Conservation (phyloP, 2,113 vertebrate genomes). For the Coptodon bakossiorum region DNA sequence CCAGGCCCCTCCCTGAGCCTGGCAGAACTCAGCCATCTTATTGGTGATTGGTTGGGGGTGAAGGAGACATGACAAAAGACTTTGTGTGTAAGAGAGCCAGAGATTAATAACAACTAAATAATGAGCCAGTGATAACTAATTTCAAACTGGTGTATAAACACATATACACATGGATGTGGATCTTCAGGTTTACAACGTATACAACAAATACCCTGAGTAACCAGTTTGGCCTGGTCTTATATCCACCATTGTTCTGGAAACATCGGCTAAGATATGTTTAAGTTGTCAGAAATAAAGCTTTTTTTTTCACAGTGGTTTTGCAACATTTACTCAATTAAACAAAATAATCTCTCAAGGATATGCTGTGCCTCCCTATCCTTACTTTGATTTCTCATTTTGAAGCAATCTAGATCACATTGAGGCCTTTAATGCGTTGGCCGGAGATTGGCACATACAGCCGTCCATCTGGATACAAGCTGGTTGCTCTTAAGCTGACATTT, state of each 20-base stretch:
- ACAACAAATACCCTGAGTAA: neutral
- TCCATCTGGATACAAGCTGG: conserved; percentile 19
- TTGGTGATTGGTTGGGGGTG: neutral
- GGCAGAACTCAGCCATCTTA: neutral
- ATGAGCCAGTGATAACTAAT: neutral
- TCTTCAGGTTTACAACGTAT: neutral
- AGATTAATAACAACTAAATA: neutral
- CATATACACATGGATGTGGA: neutral
- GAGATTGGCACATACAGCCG: neutral
- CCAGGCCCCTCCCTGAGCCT: neutral
- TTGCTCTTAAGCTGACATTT: conserved; percentile 46
- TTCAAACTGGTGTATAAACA: neutral
- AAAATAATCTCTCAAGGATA: neutral
- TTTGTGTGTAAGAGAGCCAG: neutral
- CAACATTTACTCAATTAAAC: neutral
- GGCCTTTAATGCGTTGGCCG: neutral
- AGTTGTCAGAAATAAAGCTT: neutral
- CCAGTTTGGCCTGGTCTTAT: neutral
- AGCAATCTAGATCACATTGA: neutral
- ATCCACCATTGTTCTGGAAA: neutral
- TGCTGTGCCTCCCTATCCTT: neutral
- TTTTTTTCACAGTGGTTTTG: neutral
- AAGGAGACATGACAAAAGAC: neutral
- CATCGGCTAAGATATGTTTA: neutral
- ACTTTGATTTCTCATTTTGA: conserved; percentile 2